phyloP scores from a whole-genome alignment of 2,888 invertebrate species.

The Epinotia demarniana region DNA sequence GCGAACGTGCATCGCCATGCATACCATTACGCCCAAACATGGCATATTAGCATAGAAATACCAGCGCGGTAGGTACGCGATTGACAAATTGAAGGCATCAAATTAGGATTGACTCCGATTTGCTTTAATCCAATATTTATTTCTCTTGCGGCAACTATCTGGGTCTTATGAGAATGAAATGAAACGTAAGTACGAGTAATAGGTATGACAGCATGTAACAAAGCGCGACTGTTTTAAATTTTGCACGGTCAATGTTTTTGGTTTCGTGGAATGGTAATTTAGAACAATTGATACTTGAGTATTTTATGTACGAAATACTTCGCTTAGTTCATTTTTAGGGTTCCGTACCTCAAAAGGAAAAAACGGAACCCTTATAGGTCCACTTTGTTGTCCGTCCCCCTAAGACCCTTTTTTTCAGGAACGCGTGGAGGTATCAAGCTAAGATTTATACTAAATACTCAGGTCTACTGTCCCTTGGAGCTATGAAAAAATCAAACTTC shows the following conservation, averaged over 20 bases:
- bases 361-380: too few relatives aligned
- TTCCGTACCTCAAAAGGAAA: too few relatives aligned
- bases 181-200: slow-evolving; percentile 6
- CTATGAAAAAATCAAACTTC: too few relatives aligned
- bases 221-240: slow-evolving; percentile 12
- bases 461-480: too few relatives aligned
- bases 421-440: too few relatives aligned
- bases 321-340: too few relatives aligned
- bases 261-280: background rate
- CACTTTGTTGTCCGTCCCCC: background rate
- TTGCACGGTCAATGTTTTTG: slow-evolving; percentile 14
- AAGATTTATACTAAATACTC: too few relatives aligned
- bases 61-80: slow-evolving; percentile 42
- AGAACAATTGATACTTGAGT: background rate
- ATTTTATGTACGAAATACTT: background rate
- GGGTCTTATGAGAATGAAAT: slow-evolving; percentile 5
- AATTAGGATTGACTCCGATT: slow-evolving; percentile 43
- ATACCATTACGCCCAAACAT: slow-evolving; percentile 65
- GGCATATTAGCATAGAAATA: slow-evolving; percentile 65
- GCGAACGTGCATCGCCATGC: slow-evolving; percentile 56
- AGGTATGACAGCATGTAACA: slow-evolving; percentile 1
- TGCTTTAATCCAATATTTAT: slow-evolving; percentile 35
- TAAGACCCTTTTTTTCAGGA: too few relatives aligned
- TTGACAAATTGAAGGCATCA: slow-evolving; percentile 53
- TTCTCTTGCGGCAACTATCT: slow-evolving; percentile 16